Evolutionary conservation across 2,797 vertebrate species (phyloP).

Genomic region (Microctenopoma lineatum): DNA sequence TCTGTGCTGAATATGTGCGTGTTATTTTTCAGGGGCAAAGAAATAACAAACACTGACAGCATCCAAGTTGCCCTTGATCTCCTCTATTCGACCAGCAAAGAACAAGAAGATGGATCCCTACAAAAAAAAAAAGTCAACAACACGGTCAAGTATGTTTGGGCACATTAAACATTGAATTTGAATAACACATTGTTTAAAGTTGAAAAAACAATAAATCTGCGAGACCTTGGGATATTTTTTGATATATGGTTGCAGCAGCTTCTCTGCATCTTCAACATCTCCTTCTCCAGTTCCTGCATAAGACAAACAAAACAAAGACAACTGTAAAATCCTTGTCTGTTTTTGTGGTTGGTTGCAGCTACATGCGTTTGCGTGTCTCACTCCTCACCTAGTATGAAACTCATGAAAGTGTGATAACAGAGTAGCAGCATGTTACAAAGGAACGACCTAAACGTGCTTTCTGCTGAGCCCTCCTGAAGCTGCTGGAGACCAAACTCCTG

Average conservation of each 20-base stretch:
- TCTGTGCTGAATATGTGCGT: not conserved
- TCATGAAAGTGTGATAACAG: slow-evolving; percentile 99
- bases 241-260: slow-evolving; percentile 92
- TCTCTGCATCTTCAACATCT: slow-evolving; percentile 93
- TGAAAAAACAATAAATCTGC: not conserved
- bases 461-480: slow-evolving; percentile 91
- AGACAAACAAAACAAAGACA: slow-evolving; percentile 17
- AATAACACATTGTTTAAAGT: not conserved
- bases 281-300: slow-evolving; percentile 93
- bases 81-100: slow-evolving; percentile 97
- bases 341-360: not conserved
- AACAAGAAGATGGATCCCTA: slow-evolving; percentile 99
- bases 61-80: slow-evolving; percentile 96
- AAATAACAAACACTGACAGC: slow-evolving; percentile 80
- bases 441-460: slow-evolving; percentile 93
- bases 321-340: not conserved
- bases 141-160: not conserved
- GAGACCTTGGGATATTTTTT: slow-evolving; percentile 91
- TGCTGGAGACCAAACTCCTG: slow-evolving; percentile 95
- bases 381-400: slow-evolving; percentile 94
- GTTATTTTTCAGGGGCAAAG: not conserved
- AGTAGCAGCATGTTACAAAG: slow-evolving; percentile 97
- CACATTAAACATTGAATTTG: not conserved
- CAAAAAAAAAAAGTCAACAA: slow-evolving; percentile 37
- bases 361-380: not conserved